A percentile compares a stretch with the other conserved stretches of the same genome.
These are phyloP conservation scores for Clarias platycephalus DNA, from an alignment of 2,797 vertebrate genomes.

Conservation along the genomic window DNA sequence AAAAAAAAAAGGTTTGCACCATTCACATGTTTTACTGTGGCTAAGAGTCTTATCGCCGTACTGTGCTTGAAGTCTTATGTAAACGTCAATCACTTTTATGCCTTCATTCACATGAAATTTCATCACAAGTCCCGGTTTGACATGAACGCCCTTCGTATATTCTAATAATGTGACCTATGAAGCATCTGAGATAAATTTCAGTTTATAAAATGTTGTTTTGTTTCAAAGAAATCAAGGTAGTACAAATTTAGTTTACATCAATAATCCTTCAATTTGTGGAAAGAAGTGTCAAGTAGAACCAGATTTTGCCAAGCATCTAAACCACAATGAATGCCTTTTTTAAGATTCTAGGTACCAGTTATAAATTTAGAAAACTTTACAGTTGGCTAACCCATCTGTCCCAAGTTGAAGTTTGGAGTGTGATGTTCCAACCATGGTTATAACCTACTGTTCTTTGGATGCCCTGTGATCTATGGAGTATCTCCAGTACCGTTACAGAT, in stretches of 20 bases:
- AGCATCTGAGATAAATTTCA: not conserved
- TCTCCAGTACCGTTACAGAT: not conserved
- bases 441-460: not conserved
- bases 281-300: not conserved
- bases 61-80: too few relatives aligned
- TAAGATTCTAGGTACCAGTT: not conserved
- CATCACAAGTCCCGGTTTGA: too few relatives aligned
- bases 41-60: too few relatives aligned
- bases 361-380: conserved; percentile 5
- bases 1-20: too few relatives aligned
- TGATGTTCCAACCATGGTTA: not conserved
- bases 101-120: too few relatives aligned
- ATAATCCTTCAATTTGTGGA: not conserved
- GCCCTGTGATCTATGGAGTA: not conserved
- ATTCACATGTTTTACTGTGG: too few relatives aligned
- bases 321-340: not conserved
- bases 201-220: not conserved
- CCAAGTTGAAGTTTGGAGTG: not conserved
- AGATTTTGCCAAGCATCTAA: not conserved
- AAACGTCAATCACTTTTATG: too few relatives aligned
- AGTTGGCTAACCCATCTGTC: not conserved
- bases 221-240: not conserved
- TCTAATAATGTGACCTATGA: not conserved
- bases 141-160: not conserved
- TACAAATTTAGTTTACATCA: conserved; percentile 18